Percentiles rank a stretch among this genome's conserved stretches.
Conservation (phyloP, 2,113 vertebrate genomes). For the Eudorcas thomsonii region DNA sequence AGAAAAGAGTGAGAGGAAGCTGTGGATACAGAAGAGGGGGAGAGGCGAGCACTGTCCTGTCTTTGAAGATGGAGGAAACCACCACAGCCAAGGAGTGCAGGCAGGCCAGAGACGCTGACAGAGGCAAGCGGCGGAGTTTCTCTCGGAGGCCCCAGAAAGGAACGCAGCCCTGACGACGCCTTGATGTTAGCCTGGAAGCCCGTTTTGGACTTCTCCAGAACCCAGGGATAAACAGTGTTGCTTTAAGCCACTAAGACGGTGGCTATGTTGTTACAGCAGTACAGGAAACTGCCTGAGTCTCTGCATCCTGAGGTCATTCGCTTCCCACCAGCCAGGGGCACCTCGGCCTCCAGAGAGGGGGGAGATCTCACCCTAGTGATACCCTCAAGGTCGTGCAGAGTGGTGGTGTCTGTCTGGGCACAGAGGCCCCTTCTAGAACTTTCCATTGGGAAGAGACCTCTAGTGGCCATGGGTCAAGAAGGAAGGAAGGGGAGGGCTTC, state of each 20-base stretch:
- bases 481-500: background rate
- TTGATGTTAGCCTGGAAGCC: background rate
- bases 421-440: background rate
- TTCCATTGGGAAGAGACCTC: background rate
- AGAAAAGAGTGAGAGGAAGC: background rate
- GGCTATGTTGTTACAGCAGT: too few relatives aligned
- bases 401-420: background rate
- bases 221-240: background rate
- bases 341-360: too few relatives aligned
- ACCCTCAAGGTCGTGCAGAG: background rate
- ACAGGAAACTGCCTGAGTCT: too few relatives aligned
- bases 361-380: background rate
- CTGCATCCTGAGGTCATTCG: accelerated
- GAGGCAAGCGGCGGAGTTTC: accelerated
- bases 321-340: background rate
- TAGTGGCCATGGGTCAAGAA: background rate
- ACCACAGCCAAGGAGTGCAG: background rate
- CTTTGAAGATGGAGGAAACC: background rate
- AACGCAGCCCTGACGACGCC: accelerated
- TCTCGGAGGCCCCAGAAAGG: background rate
- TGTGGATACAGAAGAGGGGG: too few relatives aligned
- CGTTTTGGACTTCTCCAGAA: background rate
- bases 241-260: background rate
- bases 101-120: background rate
- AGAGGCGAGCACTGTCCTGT: background rate